These are phyloP conservation scores for Manis crassicaudata DNA, from an alignment of 2,797 vertebrate species.

Conservation along the genomic window DNA sequence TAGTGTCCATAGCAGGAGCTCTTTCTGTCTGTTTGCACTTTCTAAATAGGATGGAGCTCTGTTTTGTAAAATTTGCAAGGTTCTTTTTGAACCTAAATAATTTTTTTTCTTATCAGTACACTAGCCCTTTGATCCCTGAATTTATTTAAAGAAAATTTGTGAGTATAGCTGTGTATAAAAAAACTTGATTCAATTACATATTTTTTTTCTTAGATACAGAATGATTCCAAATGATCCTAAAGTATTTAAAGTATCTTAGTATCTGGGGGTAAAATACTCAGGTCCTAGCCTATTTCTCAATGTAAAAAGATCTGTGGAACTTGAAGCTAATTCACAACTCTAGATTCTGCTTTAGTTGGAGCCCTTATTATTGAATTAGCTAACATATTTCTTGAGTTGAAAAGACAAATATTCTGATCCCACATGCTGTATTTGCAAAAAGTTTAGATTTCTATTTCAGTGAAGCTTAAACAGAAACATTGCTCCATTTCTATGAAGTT, in stretches of 20 bases:
- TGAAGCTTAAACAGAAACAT: constrained; percentile 13
- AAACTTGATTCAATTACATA: background rate
- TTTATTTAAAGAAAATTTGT: background rate
- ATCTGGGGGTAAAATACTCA: background rate
- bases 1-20: background rate
- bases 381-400: constrained; percentile 36
- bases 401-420: constrained; percentile 23
- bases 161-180: background rate
- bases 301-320: background rate
- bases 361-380: constrained; percentile 20
- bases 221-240: background rate
- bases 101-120: background rate
- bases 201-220: background rate
- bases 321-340: background rate
- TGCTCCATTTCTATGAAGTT: background rate
- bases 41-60: background rate
- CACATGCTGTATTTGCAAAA: background rate
- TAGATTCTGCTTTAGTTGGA: background rate
- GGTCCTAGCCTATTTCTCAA: background rate
- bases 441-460: constrained; percentile 41
- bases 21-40: background rate
- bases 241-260: background rate
- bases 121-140: background rate
- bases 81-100: background rate
- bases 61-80: background rate